Base-by-base conservation (phyloP, 2,113 vertebrate genomes). In the Brachyhypopomus occidentalis region DNA sequence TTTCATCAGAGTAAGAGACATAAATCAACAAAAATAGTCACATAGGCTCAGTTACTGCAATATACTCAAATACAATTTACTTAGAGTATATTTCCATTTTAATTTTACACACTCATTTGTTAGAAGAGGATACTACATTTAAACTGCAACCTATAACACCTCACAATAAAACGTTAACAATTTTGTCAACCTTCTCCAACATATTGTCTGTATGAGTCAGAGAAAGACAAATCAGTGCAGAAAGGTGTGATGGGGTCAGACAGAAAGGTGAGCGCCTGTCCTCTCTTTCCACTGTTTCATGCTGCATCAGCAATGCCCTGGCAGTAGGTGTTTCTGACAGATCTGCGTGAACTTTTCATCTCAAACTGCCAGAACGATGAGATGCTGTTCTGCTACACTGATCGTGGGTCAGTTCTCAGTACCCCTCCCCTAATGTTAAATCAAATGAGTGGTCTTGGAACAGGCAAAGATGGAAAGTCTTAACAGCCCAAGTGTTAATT, bases 231-330 rank as follows among this genome's bases (percentile, higher is more conserved):
- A 41, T 34, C 20, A 38, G 66, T 9, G 19, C 4, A 22, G 36
- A 1, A 22, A 70, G 66, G 66, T 41, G 34, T 70, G 66, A 70
- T 41, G 66, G 41, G 34, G 66, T 70, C 66, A 41, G 36, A 41
- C 11, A 27, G 66, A 41, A 41, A 70, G 66, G 36, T 70, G 36
- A 22, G 6, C 6, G 8, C 34, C 66, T 41, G 45, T 52, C 22
- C 66, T 22, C 7, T 38, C 36, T 70, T 19, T 70, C 20, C 12
- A n/a, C 34, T 70, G 16, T 19, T 67, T 4, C 30, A 36, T 20
- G 38, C 66, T 38, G 20, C 34, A 36, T 67, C 64, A 16, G 30
- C 66, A 12, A 8, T 9, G 34, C 36, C 20, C 2, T 11, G 36
- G 38, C 19, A 38, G 7, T 41, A 70, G 20, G 34, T 41, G 20